These are phyloP conservation scores for Conistra vaccinii DNA, from an alignment of 2,888 invertebrate genomes.

Conservation along the genomic window DNA sequence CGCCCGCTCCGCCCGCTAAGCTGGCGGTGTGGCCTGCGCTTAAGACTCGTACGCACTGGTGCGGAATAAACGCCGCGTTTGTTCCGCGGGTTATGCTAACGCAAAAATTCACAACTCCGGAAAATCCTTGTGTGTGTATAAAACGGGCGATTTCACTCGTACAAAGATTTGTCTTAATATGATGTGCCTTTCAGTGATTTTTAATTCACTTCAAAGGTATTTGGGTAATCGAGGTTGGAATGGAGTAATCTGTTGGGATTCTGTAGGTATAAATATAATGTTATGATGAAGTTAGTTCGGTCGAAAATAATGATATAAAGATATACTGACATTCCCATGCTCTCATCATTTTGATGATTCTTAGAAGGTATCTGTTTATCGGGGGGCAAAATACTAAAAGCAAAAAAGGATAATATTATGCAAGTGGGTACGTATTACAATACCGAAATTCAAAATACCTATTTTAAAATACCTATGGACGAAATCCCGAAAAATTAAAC, in stretches of 20 bases:
- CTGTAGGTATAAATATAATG: neutral
- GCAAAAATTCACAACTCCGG: slow-evolving; percentile 61
- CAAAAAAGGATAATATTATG: too few relatives aligned
- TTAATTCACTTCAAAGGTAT: slow-evolving; percentile 47
- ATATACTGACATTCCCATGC: neutral
- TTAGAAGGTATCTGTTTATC: too few relatives aligned
- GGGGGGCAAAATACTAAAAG: too few relatives aligned
- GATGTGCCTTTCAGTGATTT: slow-evolving; percentile 46
- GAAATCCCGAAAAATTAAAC: too few relatives aligned
- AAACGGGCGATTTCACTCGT: slow-evolving; percentile 54
- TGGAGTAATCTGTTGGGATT: slow-evolving; percentile 15
- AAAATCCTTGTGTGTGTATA: slow-evolving; percentile 57
- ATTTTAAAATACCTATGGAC: too few relatives aligned
- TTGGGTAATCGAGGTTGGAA: neutral
- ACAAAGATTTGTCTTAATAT: slow-evolving; percentile 52
- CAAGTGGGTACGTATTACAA: too few relatives aligned
- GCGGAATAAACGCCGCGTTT: slow-evolving; percentile 59
- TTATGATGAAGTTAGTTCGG: neutral
- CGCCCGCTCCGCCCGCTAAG: too few relatives aligned
- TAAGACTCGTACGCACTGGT: slow-evolving; percentile 52
- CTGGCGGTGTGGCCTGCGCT: too few relatives aligned
- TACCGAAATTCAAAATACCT: too few relatives aligned
- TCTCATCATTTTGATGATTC: too few relatives aligned
- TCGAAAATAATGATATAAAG: neutral
- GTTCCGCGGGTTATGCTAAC: slow-evolving; percentile 39